Conservation (phyloP, 2,888 invertebrate genomes). For the Synergus laeviventris region DNA sequence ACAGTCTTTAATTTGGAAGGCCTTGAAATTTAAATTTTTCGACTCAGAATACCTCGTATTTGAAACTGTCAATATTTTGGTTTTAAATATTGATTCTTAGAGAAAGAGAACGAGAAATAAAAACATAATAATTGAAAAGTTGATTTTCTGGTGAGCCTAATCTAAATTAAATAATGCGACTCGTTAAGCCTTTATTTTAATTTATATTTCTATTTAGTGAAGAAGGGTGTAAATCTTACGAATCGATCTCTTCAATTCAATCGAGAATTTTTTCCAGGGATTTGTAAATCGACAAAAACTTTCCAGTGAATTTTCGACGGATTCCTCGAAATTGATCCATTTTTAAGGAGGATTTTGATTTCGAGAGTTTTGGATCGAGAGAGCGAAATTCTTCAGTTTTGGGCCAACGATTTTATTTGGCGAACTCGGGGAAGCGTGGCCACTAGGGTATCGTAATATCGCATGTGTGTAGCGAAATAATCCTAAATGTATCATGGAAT, state of each 20-base stretch:
- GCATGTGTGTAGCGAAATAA: slow-evolving; percentile 65
- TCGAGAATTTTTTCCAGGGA: slow-evolving; percentile 2
- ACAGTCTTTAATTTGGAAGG: no score
- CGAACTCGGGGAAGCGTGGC: background rate
- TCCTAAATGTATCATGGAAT: slow-evolving; percentile 65
- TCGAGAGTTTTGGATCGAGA: background rate
- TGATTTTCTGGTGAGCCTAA: no score
- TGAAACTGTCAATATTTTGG: no score
- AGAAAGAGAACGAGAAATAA: no score
- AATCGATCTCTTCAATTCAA: slow-evolving; percentile 12
- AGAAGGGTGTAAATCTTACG: background rate
- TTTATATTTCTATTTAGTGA: background rate
- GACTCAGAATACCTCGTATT: no score
- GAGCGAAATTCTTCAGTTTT: slow-evolving; percentile 24
- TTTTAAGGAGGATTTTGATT: slow-evolving; percentile 4
- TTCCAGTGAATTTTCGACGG: slow-evolving; percentile 13
- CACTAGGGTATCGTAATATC: slow-evolving; percentile 62
- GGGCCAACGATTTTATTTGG: slow-evolving; percentile 1
- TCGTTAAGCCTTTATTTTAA: no score
- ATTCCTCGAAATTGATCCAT: slow-evolving; percentile 10
- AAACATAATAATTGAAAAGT: no score
- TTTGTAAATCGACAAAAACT: slow-evolving; percentile 5
- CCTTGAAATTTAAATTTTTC: no score
- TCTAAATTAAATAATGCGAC: no score
- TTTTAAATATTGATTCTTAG: no score